phyloP scores from a whole-genome alignment of 2,797 vertebrate species.

The Cyclura pinguis region DNA sequence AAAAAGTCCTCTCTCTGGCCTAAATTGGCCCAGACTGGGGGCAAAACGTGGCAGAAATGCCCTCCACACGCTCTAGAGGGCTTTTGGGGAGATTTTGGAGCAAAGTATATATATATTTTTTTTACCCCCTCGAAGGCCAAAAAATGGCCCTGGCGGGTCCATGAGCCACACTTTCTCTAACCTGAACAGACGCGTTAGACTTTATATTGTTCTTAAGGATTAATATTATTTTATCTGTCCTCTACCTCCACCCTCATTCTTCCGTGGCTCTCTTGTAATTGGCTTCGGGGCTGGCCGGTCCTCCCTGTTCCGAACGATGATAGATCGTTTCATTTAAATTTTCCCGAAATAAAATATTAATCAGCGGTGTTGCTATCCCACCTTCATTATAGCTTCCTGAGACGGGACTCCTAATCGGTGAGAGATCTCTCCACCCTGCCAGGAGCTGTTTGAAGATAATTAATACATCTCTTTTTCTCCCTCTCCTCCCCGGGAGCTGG shows the following conservation, averaged over 20 bases:
- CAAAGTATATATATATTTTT: too few species aligned
- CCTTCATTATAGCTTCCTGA: conserved; percentile 71
- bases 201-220: background rate
- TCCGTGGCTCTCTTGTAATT: background rate
- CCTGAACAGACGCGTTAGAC: background rate
- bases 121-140: too few species aligned
- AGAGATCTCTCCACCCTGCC: conserved; percentile 41
- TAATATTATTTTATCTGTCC: background rate
- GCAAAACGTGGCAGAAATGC: too few species aligned
- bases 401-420: conserved; percentile 66
- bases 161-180: too few species aligned
- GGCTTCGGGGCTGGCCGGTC: conserved; percentile 53
- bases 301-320: conserved; percentile 55
- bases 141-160: too few species aligned
- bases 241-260: background rate
- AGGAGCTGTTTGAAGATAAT: conserved; percentile 53
- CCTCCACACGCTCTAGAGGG: too few species aligned
- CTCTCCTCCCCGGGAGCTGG: background rate
- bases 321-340: conserved; percentile 73
- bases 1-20: too few species aligned
- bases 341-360: conserved; percentile 69
- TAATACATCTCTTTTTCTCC: conserved; percentile 42
- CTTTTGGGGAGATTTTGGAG: too few species aligned
- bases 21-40: too few species aligned
- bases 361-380: conserved; percentile 59